These are phyloP conservation scores for Carlito syrichta DNA, from an alignment of 2,113 vertebrate species.

Conservation along the genomic window DNA sequence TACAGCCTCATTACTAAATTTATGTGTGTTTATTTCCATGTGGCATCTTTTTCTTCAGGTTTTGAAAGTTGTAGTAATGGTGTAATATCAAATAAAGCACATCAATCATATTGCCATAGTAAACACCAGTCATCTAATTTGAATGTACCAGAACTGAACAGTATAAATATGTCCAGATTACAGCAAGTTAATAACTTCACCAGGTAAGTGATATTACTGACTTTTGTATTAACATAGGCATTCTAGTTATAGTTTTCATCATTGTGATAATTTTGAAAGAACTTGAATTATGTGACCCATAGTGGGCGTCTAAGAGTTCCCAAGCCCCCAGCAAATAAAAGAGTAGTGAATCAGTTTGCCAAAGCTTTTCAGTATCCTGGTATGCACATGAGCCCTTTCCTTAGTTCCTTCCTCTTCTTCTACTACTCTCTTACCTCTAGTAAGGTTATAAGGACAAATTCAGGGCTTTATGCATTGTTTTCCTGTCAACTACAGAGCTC, in stretches of 20 bases:
- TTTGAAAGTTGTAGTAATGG: conserved; percentile 98
- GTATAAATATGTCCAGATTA: conserved; percentile 91
- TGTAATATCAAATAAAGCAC: conserved; percentile 92
- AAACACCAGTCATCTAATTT: conserved; percentile 89
- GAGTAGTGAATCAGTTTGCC: neutral
- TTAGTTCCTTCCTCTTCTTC: neutral
- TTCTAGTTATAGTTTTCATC: neutral
- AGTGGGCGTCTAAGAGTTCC: neutral
- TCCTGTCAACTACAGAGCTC: neutral
- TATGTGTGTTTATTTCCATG: neutral
- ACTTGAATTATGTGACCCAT: neutral
- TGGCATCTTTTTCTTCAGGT: conserved; percentile 73
- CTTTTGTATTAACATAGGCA: neutral
- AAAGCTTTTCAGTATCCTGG: neutral
- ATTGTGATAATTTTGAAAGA: neutral
- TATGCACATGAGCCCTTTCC: neutral
- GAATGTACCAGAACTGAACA: conserved; percentile 91
- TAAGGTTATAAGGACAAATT: neutral
- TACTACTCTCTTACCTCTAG: neutral
- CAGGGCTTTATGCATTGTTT: neutral
- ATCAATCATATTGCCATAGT: conserved; percentile 92
- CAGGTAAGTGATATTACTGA: conserved; percentile 82
- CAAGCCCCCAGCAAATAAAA: neutral
- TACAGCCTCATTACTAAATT: neutral
- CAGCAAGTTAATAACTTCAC: conserved; percentile 89